Evolutionary conservation across 2,113 vertebrate genomes (phyloP).

Genomic region (Zosterops lateralis): DNA sequence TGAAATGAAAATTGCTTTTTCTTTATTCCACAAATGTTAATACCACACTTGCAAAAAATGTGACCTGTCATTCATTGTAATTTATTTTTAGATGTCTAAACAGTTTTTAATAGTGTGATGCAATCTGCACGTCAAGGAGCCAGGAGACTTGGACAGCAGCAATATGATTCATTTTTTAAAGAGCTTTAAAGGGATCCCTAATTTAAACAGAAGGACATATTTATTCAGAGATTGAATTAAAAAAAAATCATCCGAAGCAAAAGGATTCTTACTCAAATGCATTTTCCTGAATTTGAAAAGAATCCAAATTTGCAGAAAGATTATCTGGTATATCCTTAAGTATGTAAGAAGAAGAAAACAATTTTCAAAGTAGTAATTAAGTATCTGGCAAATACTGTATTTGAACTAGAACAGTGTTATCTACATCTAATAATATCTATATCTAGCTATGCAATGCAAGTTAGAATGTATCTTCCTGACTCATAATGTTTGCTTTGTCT

Average conservation of each 20-base stretch:
- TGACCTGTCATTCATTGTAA: constrained; percentile 34
- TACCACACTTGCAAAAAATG: constrained; percentile 2
- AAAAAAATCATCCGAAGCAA: not conserved
- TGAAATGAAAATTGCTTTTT: not conserved
- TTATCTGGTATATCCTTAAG: constrained; percentile 31
- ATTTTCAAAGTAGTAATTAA: constrained; percentile 58
- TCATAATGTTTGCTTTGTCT: constrained; percentile 54
- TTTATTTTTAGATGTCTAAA: constrained; percentile 40
- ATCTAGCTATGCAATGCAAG: constrained; percentile 29
- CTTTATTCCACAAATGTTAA: not conserved
- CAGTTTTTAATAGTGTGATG: constrained; percentile 40
- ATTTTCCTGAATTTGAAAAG: constrained; percentile 32
- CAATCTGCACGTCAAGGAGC: constrained; percentile 38
- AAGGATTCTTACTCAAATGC: constrained; percentile 19
- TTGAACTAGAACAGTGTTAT: constrained; percentile 46
- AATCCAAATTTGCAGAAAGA: constrained; percentile 43
- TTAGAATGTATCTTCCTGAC: constrained; percentile 52
- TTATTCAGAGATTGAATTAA: not conserved
- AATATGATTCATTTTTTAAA: constrained; percentile 40
- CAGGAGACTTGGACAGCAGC: constrained; percentile 29
- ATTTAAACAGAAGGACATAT: constrained; percentile 26
- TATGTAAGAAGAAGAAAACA: constrained; percentile 33
- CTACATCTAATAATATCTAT: constrained; percentile 36
- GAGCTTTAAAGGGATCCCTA: constrained; percentile 28
- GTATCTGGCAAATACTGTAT: constrained; percentile 55